Evolutionary conservation across 2,888 invertebrate species (phyloP).

Genomic region (Empis livida): DNA sequence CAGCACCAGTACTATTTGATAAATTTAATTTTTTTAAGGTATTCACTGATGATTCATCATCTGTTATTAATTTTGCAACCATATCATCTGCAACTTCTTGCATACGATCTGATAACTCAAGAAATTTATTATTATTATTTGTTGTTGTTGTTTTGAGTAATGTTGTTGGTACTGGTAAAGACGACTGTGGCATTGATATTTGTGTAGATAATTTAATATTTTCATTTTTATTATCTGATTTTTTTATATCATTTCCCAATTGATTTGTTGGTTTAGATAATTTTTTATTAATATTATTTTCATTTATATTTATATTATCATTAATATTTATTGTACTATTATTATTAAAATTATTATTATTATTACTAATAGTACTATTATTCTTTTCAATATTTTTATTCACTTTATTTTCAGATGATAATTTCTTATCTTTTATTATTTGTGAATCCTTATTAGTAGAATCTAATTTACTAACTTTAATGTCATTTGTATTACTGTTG

Average conservation of each 20-base stretch:
- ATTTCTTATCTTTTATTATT: no score
- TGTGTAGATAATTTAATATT: neutral
- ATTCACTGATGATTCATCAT: constrained; percentile 39
- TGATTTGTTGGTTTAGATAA: no score
- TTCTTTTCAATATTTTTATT: neutral
- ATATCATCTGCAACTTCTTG: constrained; percentile 56
- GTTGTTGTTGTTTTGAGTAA: neutral
- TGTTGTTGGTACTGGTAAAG: constrained; percentile 6
- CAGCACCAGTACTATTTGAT: neutral
- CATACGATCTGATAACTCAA: constrained; percentile 39
- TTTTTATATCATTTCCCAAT: no score
- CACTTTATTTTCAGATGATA: no score
- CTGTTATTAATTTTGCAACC: constrained; percentile 63
- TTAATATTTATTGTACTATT: constrained; percentile 2
- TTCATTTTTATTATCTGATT: neutral
- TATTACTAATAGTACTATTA: constrained; percentile 1
- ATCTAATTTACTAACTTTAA: no score
- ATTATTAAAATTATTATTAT: constrained; percentile 4
- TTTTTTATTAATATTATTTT: no score
- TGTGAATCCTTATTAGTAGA: no score
- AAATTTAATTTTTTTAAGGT: neutral
- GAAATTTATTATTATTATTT: constrained; percentile 6
- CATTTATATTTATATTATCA: no score
- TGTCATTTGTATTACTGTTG: no score
- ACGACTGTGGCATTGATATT: neutral